Percentiles rank a stretch among this genome's conserved stretches.
Evolutionary conservation across 2,113 vertebrate genomes (phyloP).

Genomic region (Balaenoptera acutorostrata): DNA sequence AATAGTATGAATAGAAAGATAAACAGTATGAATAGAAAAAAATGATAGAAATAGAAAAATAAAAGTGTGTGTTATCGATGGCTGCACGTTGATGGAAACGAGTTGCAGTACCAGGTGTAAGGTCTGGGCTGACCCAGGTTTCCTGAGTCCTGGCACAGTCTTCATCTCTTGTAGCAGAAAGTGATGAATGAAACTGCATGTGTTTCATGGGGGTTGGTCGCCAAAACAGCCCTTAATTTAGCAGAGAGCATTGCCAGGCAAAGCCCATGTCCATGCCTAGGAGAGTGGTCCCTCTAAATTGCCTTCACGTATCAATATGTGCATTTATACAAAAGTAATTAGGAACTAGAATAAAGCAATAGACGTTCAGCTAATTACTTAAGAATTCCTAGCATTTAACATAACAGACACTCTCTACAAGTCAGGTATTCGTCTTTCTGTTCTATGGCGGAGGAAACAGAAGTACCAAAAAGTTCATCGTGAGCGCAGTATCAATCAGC

Average conservation of each 20-base stretch:
- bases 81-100: rapidly evolving
- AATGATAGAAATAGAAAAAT: background rate
- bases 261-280: background rate
- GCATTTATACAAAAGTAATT: background rate
- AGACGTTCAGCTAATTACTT: background rate
- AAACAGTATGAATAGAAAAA: background rate
- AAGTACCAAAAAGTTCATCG: background rate
- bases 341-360: background rate
- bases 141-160: background rate
- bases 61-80: background rate
- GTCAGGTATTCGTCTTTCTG: background rate
- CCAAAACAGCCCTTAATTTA: background rate
- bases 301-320: background rate
- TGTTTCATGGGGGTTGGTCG: background rate
- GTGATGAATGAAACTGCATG: background rate
- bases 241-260: background rate
- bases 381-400: background rate
- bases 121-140: background rate
- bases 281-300: background rate
- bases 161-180: background rate
- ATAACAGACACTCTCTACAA: background rate
- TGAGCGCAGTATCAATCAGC: background rate
- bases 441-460: background rate
- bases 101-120: rapidly evolving
- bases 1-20: background rate